Percentiles rank a stretch among this genome's conserved stretches.
These are phyloP conservation scores for Acridotheres tristis DNA, from an alignment of 2,797 vertebrate species.

Conservation along the genomic window DNA sequence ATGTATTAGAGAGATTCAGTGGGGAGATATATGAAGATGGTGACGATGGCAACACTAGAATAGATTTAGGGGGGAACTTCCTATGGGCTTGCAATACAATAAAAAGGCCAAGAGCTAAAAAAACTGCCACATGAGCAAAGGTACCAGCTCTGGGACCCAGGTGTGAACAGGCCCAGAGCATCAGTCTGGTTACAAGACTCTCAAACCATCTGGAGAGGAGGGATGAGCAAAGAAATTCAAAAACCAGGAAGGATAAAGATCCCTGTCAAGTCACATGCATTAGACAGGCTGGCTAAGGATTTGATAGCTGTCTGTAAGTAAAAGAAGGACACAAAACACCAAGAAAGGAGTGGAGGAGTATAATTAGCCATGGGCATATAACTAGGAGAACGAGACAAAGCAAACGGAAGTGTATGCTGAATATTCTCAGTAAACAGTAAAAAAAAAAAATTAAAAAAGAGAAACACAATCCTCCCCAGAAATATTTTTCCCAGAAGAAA, in stretches of 20 bases:
- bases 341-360: not conserved
- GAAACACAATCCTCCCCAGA: not conserved
- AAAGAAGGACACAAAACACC: conserved; percentile 14
- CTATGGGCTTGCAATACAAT: not conserved
- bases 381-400: conserved; percentile 11
- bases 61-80: not conserved
- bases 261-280: not conserved
- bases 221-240: not conserved
- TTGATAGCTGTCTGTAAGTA: conserved; percentile 43
- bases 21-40: conserved; percentile 11
- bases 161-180: not conserved
- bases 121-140: not conserved
- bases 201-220: not conserved
- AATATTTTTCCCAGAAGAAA: not conserved
- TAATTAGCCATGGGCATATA: not conserved
- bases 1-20: conserved; percentile 6
- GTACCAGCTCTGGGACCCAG: not conserved
- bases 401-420: not conserved
- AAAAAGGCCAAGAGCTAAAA: not conserved
- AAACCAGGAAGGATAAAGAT: conserved; percentile 2
- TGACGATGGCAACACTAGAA: not conserved
- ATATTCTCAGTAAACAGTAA: not conserved
- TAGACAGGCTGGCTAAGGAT: conserved; percentile 17
- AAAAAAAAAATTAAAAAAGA: not conserved
- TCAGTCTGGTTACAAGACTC: not conserved